Percentiles rank a stretch among this genome's conserved stretches.
phyloP scores from a whole-genome alignment of 2,888 invertebrate genomes.

The Limnephilus lunatus region DNA sequence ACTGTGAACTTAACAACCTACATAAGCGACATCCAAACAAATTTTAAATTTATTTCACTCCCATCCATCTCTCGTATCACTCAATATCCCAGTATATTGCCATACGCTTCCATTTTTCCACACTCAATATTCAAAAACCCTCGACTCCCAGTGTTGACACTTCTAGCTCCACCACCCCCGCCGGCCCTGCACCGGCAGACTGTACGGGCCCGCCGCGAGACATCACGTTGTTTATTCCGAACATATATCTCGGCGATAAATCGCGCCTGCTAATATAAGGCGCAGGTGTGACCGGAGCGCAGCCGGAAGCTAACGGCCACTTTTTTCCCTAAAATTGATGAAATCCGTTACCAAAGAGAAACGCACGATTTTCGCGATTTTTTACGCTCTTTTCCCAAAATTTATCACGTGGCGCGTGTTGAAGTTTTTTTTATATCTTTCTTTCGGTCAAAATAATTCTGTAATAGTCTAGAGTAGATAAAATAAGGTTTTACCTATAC shows the following conservation, averaged over 20 bases:
- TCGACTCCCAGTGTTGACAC: background rate
- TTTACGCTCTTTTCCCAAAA: background rate
- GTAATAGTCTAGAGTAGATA: background rate
- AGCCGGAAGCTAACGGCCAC: background rate
- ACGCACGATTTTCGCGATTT: background rate
- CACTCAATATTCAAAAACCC: background rate
- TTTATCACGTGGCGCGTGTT: too few species aligned
- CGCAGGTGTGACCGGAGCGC: constrained; percentile 55
- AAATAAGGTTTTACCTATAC: too few species aligned
- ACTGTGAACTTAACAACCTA: too few species aligned
- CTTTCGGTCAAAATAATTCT: background rate
- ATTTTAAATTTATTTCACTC: background rate
- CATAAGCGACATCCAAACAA: too few species aligned
- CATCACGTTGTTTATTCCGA: constrained; percentile 61
- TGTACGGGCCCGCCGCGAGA: background rate
- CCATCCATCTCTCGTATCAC: background rate
- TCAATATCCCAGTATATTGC: background rate
- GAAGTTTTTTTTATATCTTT: background rate
- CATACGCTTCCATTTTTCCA: background rate
- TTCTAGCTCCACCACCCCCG: background rate
- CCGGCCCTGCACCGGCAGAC: background rate
- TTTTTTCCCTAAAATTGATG: background rate
- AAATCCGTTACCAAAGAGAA: background rate
- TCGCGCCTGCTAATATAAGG: constrained; percentile 55
- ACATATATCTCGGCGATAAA: constrained; percentile 58